phyloP scores from a whole-genome alignment of 2,888 invertebrate species.

The Amblyjoppa fuscipennis region DNA sequence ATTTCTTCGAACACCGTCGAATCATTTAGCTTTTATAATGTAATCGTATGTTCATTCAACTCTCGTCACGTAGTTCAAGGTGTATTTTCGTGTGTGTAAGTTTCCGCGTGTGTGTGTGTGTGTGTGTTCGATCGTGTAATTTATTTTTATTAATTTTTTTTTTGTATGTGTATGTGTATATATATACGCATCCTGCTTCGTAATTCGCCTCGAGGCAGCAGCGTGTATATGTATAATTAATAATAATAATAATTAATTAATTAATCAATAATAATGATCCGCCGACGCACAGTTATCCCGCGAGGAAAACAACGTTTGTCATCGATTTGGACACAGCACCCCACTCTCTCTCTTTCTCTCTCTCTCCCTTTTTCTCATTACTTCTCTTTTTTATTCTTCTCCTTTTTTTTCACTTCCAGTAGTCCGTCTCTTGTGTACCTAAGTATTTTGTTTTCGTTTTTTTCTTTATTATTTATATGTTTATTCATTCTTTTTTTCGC shows the following conservation, averaged over 20 bases:
- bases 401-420: constrained; percentile 43
- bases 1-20: constrained; percentile 81
- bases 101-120: neutral
- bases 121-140: constrained; percentile 16
- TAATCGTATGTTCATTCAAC: constrained; percentile 60
- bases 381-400: neutral
- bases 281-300: constrained; percentile 59
- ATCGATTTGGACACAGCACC: constrained; percentile 64
- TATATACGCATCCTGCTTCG: constrained; percentile 61
- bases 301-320: constrained; percentile 54
- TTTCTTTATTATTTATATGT: constrained; percentile 50
- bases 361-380: neutral
- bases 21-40: constrained; percentile 62
- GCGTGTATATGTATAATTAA: constrained; percentile 63
- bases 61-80: constrained; percentile 57
- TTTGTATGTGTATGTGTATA: constrained; percentile 10
- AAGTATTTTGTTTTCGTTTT: constrained; percentile 36
- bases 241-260: constrained; percentile 64
- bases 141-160: constrained; percentile 24
- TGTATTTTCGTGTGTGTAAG: constrained; percentile 42
- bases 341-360: constrained; percentile 28
- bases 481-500: constrained; percentile 27
- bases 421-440: constrained; percentile 62
- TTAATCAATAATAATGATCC: constrained; percentile 66
- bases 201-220: constrained; percentile 65